A percentile compares a stretch with the other conserved stretches of the same genome.
phyloP scores from a whole-genome alignment of 2,888 invertebrate species.

The Tenthredo distinguenda region DNA sequence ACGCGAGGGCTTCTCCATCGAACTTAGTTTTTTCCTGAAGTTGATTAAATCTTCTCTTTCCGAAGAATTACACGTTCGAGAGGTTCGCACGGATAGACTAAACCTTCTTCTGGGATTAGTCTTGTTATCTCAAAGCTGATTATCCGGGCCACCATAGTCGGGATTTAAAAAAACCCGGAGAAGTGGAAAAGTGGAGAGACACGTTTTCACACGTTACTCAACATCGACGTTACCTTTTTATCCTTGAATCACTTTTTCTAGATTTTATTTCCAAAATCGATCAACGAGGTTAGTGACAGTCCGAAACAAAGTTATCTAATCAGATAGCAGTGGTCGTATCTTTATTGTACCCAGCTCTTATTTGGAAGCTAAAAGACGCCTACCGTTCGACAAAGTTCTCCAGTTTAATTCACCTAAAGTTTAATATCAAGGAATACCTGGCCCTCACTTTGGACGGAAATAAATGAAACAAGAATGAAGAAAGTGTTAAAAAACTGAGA shows the following conservation, averaged over 20 bases:
- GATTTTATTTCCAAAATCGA: background rate
- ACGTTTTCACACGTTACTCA: background rate
- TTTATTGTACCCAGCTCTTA: background rate
- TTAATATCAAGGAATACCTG: background rate
- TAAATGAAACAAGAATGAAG: background rate
- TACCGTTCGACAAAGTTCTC: background rate
- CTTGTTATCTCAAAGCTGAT: conserved; percentile 30
- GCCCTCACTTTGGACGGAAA: background rate
- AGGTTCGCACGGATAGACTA: background rate
- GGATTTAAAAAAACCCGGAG: background rate
- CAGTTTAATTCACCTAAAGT: background rate
- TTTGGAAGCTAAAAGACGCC: background rate
- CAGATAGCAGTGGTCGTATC: background rate
- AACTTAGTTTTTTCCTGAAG: background rate
- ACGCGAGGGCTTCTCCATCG: background rate
- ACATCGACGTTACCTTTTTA: background rate
- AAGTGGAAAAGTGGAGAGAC: background rate
- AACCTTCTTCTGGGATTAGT: conserved; percentile 21
- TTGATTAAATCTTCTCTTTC: conserved; percentile 7
- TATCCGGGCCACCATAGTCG: background rate
- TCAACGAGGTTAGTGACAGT: background rate
- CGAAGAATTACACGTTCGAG: background rate
- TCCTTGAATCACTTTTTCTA: background rate
- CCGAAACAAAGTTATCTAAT: background rate
- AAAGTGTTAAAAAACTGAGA: background rate